These are phyloP conservation scores for Orchesella flavescens DNA, from an alignment of 2,888 invertebrate genomes.

Conservation along the genomic window DNA sequence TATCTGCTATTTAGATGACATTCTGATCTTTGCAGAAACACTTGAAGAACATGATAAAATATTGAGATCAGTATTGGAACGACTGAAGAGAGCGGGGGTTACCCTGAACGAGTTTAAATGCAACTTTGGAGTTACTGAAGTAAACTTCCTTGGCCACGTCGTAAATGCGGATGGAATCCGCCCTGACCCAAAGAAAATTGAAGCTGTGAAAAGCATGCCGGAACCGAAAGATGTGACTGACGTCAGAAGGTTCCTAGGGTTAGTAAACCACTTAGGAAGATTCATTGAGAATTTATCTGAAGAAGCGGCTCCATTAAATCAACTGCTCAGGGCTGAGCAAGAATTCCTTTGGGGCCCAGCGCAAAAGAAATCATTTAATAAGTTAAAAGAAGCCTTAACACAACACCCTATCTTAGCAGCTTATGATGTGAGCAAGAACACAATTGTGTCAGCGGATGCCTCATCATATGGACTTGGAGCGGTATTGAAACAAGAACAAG, in stretches of 20 bases:
- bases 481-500: constrained; percentile 72
- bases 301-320: constrained; percentile 72
- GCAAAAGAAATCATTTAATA: constrained; percentile 67
- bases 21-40: constrained; percentile 71
- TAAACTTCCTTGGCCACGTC: constrained; percentile 73
- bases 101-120: constrained; percentile 73
- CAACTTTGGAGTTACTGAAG: constrained; percentile 70
- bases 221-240: constrained; percentile 70
- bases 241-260: constrained; percentile 72
- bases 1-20: constrained; percentile 72
- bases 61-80: constrained; percentile 69
- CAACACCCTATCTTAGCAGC: constrained; percentile 72
- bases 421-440: constrained; percentile 70
- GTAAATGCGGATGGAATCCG: constrained; percentile 73
- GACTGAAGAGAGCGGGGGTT: constrained; percentile 69
- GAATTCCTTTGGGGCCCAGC: neutral
- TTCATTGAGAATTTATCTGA: constrained; percentile 73
- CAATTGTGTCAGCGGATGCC: constrained; percentile 72
- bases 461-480: constrained; percentile 73
- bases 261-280: constrained; percentile 74
- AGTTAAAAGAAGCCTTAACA: constrained; percentile 72
- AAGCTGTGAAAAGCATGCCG: constrained; percentile 72
- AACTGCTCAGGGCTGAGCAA: constrained; percentile 41
- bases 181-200: constrained; percentile 72
- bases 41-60: constrained; percentile 69